Percentiles rank a stretch among this genome's conserved stretches.
Evolutionary conservation across 1,140 invertebrate genomes (phyloP).

Genomic region (Drosophila cardini): DNA sequence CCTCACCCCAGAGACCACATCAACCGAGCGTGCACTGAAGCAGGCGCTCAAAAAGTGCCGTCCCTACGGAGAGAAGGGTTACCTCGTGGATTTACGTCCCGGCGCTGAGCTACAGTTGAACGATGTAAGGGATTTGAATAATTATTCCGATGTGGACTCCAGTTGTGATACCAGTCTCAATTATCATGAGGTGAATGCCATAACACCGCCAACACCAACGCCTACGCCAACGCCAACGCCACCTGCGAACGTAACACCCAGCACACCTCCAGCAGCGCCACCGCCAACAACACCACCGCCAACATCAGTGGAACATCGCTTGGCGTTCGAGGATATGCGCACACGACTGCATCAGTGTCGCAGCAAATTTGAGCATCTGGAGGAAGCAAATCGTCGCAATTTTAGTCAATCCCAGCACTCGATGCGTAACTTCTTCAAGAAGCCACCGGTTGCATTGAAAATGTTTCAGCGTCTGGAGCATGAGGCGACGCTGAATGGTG

Average conservation of each 20-base stretch:
- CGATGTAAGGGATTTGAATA: slow-evolving; percentile 81
- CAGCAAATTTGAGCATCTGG: slow-evolving; percentile 77
- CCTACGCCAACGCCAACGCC: background rate
- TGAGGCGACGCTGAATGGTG: slow-evolving; percentile 54
- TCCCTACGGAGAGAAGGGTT: slow-evolving; percentile 79
- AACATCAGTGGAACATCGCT: slow-evolving; percentile 16
- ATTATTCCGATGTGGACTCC: slow-evolving; percentile 83
- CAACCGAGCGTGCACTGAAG: slow-evolving; percentile 75
- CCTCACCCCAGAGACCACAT: slow-evolving; percentile 64
- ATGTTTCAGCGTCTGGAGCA: slow-evolving; percentile 80
- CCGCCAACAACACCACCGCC: background rate
- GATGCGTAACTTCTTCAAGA: slow-evolving; percentile 80
- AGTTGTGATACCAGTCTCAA: slow-evolving; percentile 83
- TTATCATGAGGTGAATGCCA: slow-evolving; percentile 73
- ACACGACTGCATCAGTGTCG: slow-evolving; percentile 73
- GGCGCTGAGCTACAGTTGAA: slow-evolving; percentile 72
- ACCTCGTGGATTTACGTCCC: slow-evolving; percentile 73
- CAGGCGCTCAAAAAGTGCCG: slow-evolving; percentile 71
- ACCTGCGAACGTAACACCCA: background rate
- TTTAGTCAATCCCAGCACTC: slow-evolving; percentile 72
- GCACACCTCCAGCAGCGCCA: slow-evolving; percentile 5
- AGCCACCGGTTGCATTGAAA: slow-evolving; percentile 73
- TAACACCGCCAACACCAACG: background rate
- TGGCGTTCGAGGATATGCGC: slow-evolving; percentile 75
- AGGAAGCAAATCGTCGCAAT: slow-evolving; percentile 72